Evolutionary conservation across 2,113 vertebrate species (phyloP).

Genomic region (Orientallactaga bullata): DNA sequence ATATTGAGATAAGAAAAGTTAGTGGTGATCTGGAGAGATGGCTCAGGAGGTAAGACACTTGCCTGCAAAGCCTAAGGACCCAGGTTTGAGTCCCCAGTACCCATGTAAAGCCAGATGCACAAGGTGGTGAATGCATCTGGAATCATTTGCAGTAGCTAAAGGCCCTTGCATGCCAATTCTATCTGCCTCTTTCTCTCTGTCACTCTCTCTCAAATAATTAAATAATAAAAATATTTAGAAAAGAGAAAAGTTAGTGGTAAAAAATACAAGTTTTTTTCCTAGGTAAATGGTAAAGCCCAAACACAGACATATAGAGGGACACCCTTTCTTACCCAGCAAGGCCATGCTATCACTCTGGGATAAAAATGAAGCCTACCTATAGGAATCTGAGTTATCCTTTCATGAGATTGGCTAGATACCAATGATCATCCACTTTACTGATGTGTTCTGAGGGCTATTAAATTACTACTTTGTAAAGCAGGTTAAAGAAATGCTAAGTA

Average conservation of each 20-base stretch:
- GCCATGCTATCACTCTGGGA: not conserved
- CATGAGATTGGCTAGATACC: not conserved
- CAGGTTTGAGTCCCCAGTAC: too few relatives aligned
- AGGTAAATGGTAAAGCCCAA: slow-evolving; percentile 26
- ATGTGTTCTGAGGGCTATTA: slow-evolving; percentile 28
- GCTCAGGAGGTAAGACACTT: too few relatives aligned
- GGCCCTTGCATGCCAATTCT: too few relatives aligned
- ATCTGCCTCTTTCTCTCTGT: too few relatives aligned
- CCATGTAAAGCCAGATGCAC: too few relatives aligned
- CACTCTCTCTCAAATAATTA: too few relatives aligned
- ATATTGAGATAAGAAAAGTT: not conserved
- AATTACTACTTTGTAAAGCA: slow-evolving; percentile 53
- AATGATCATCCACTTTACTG: slow-evolving; percentile 33
- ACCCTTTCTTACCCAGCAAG: not conserved
- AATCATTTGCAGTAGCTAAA: too few relatives aligned
- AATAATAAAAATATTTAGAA: not conserved
- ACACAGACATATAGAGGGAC: not conserved
- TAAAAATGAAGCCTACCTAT: not conserved
- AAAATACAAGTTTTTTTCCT: not conserved
- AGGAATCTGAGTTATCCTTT: slow-evolving; percentile 4
- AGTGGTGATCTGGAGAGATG: too few relatives aligned
- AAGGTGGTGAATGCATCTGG: too few relatives aligned
- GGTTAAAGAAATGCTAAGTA: slow-evolving; percentile 59
- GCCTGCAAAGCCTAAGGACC: too few relatives aligned
- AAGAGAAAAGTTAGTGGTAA: not conserved